phyloP scores from a whole-genome alignment of 2,797 vertebrate species.

The Gadopsis bispinosus region DNA sequence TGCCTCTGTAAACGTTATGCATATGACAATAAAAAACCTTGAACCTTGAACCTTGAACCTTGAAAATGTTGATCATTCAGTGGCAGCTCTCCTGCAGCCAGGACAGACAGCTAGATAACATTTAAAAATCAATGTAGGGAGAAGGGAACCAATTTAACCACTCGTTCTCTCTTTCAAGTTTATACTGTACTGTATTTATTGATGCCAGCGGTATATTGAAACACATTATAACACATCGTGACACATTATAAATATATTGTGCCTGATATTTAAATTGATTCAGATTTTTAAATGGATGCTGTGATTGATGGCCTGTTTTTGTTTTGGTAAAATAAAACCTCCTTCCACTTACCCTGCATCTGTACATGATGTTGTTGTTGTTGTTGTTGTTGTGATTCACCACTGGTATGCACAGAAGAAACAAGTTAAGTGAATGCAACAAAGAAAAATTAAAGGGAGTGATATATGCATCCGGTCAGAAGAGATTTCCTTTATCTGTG shows the following conservation, averaged over 20 bases:
- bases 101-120: not conserved
- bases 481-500: conserved; percentile 3
- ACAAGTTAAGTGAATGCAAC: not conserved
- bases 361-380: no score
- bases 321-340: not conserved
- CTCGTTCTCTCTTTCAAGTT: not conserved
- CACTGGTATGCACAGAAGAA: not conserved
- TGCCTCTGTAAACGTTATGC: no score
- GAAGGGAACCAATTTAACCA: not conserved
- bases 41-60: no score
- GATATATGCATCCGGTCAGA: not conserved
- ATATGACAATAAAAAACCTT: no score
- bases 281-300: not conserved
- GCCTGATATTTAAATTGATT: not conserved
- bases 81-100: not conserved
- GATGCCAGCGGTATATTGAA: not conserved
- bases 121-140: not conserved
- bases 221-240: not conserved
- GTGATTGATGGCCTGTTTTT: not conserved
- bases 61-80: not conserved
- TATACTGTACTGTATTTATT: not conserved
- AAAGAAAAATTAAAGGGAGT: not conserved
- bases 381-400: not conserved
- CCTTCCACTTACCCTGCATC: not conserved
- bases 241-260: not conserved